phyloP scores from a whole-genome alignment of 2,888 invertebrate genomes.

The Acrobasis suavella region DNA sequence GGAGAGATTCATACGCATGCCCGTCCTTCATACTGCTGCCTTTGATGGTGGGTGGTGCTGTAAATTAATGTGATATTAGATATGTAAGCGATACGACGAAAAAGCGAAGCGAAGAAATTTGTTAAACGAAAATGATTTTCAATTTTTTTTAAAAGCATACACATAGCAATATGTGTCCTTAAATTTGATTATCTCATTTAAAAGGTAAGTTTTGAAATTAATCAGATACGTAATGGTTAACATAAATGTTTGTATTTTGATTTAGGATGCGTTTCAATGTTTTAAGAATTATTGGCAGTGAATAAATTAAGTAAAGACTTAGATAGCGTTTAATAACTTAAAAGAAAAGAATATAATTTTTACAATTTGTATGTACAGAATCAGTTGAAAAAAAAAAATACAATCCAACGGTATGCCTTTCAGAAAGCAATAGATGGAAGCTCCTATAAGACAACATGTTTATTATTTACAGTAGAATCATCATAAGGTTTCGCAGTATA shows the following conservation, averaged over 20 bases:
- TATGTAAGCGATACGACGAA: neutral
- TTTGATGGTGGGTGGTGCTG: conserved; percentile 88
- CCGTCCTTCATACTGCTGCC: conserved; percentile 89
- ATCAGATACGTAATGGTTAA: too few species aligned
- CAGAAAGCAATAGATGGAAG: conserved; percentile 47
- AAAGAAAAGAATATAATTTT: too few species aligned
- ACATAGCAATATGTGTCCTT: too few species aligned
- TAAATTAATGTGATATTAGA: conserved; percentile 30
- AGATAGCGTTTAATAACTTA: too few species aligned
- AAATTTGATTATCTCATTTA: too few species aligned
- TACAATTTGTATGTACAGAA: neutral
- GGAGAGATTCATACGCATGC: conserved; percentile 90
- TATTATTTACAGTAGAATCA: conserved; percentile 47
- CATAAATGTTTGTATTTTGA: too few species aligned
- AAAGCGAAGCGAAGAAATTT: neutral
- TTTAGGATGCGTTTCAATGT: too few species aligned
- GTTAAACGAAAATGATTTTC: neutral
- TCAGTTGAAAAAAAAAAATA: neutral
- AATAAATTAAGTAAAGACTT: too few species aligned
- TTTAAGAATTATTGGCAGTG: too few species aligned
- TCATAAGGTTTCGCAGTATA: conserved; percentile 52
- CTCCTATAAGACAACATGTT: conserved; percentile 44
- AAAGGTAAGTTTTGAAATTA: too few species aligned
- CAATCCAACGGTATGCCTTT: conserved; percentile 21
- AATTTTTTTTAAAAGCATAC: too few species aligned